Base-by-base conservation (phyloP, 1,140 invertebrate species). In the Drosophila obscura region DNA sequence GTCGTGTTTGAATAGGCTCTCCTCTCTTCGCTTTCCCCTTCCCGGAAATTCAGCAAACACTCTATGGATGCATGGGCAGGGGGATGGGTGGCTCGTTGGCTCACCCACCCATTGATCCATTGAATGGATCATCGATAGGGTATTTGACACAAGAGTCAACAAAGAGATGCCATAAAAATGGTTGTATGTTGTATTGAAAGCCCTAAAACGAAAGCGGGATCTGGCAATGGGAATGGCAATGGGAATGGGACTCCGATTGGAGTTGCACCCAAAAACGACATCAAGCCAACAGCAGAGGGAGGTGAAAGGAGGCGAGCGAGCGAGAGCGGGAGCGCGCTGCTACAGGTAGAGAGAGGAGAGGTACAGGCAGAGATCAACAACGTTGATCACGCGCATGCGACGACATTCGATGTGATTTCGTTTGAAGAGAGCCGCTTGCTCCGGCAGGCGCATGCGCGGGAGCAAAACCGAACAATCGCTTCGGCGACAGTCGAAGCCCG, bases 341-440 rank as follows among this genome's bases (percentile, higher is more conserved):
- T 8, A 43, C 31, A 16, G 46, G 39, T 28, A 45, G 57, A 19
- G 16, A 9, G 63, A 43, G 7, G 16, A 9, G 63, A 43, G 7
- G 53, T 51, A 60, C 72, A 71, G 66, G 51, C 77, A 88, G 79
- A 88, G 83, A 82, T 88, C 83, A 88, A 87, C 83, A 88, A 88
- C 79, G 75, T 88, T 87, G 82, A 87, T 87, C 83, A 88, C 83
- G 83, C 83, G 83, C 83, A 88, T 88, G 83, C 83, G 83, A 88
- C 83, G 83, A 88, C 83, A 89, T 83, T 88, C 83, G 78, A 88
- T 88, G 82, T 85, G 83, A 88, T 88, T 88, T 88, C 83, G 83
- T 88, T 88, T 88, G 83, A 88, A 88, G 80, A 88, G 84, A 67
- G 79, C 83, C 83, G 83, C 83, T 39, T 39, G 4, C 35, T 39